phyloP scores from a whole-genome alignment of 2,888 invertebrate species.

The Ichneumoninae sp. region DNA sequence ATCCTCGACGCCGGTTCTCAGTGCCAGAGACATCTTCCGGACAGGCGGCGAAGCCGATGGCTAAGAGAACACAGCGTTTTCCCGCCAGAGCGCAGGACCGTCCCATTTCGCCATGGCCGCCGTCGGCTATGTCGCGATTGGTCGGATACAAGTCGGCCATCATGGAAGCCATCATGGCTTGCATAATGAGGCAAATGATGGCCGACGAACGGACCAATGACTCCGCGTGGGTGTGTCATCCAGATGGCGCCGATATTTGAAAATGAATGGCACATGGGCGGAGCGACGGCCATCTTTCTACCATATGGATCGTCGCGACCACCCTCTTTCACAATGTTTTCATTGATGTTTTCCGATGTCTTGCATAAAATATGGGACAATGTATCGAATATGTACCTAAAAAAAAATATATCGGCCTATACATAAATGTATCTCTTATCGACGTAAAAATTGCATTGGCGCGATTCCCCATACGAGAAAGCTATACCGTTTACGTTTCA shows the following conservation, averaged over 20 bases:
- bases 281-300: slow-evolving; percentile 42
- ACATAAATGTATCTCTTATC: not conserved
- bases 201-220: slow-evolving; percentile 81
- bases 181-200: slow-evolving; percentile 81
- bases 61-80: slow-evolving; percentile 57
- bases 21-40: slow-evolving; percentile 79
- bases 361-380: not conserved
- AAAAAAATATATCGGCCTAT: not conserved
- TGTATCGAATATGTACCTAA: not conserved
- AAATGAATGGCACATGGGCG: slow-evolving; percentile 62
- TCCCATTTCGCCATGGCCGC: slow-evolving; percentile 79
- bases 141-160: slow-evolving; percentile 85
- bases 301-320: slow-evolving; percentile 9
- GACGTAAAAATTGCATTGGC: not conserved
- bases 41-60: slow-evolving; percentile 64
- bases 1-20: slow-evolving; percentile 54
- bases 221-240: slow-evolving; percentile 74
- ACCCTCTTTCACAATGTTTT: slow-evolving; percentile 51
- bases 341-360: slow-evolving; percentile 24
- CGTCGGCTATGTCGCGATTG: slow-evolving; percentile 81
- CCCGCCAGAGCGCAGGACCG: slow-evolving; percentile 79
- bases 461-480: not conserved
- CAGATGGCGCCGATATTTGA: slow-evolving; percentile 60
- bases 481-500: not conserved
- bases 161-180: slow-evolving; percentile 83